Base-by-base conservation (phyloP, 53 echinoderm and acorn worm genomes). In the Actinopyga echinites region DNA sequence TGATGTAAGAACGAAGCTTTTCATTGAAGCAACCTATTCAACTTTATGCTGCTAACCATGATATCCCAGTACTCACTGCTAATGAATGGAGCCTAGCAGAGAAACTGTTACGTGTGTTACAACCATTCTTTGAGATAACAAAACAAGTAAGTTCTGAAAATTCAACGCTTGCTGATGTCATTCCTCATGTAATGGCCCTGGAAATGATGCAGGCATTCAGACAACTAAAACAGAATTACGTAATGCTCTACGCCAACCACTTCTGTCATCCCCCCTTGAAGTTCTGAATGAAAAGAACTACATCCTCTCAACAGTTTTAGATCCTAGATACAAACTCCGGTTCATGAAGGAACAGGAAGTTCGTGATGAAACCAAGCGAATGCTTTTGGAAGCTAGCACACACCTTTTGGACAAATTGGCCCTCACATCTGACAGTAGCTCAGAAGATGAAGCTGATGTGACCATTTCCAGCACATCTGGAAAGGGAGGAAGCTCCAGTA, bases 31-130 rank as follows among this genome's bases (percentile, higher is more conserved):
- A 26, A 11, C 6, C 60, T 11, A 22, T 59, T 7, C 6, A 59
- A 26, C 60, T 59, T 5, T 59, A 59, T 59, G 60, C 60, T 59
- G 60, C 60, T 10, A 59, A 59, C 60, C 60, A 59, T 59, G 60
- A 11, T 11, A 59, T 11, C 13, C 22, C 22, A 6, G 60, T 59
- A 6, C 26, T 59, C 6, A 59, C 5, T 59, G 60, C 60, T 6
- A 5, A 59, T 59, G 60, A 59, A 11, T 59, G 60, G 60, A 5
- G 9, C 22, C 5, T 59, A 22, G 26, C 60, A 6, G 6, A 59
- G 26, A 59, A 5, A 26, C 23, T 59, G 60, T 5, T 59, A 26
- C 60, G 60, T 24, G 26, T 59, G 22, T 26, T 26, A 6, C 60
- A 59, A 59, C 60, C 60, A 7, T 59, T 59, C 26, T 11, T 59